Percentiles rank a stretch among this genome's conserved stretches.
Conservation (phyloP, 2,888 invertebrate species). For the Apotomis turbidana region DNA sequence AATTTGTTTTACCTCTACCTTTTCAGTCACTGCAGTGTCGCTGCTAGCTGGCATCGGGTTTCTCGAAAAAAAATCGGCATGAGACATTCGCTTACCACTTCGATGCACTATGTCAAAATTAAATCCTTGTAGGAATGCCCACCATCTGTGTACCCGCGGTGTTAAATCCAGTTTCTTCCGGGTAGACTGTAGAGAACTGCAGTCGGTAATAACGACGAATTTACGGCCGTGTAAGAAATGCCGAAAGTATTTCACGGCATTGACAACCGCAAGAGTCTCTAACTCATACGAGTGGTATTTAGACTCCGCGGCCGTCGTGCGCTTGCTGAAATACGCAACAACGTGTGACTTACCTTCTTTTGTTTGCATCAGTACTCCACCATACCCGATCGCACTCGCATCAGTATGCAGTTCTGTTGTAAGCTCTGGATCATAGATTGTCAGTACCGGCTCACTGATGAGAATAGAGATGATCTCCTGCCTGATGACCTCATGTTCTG, state of each 20-base stretch:
- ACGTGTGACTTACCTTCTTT: background rate
- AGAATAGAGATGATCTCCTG: conserved; percentile 4
- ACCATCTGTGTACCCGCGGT: conserved; percentile 16
- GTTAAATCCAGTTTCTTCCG: background rate
- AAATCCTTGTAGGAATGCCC: conserved; percentile 12
- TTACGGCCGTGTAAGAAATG: too few relatives aligned
- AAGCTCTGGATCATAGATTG: background rate
- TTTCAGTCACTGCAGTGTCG: background rate
- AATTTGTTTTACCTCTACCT: conserved; percentile 2
- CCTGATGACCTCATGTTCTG: conserved; percentile 5
- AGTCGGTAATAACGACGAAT: conserved; percentile 1
- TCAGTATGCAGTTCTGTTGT: conserved; percentile 13
- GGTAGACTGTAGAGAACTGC: conserved; percentile 6
- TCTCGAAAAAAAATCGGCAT: background rate
- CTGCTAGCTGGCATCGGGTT: background rate
- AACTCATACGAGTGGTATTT: conserved; percentile 15
- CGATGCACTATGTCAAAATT: conserved; percentile 13
- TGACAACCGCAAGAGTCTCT: conserved; percentile 16
- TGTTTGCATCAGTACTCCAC: background rate
- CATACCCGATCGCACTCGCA: conserved; percentile 11
- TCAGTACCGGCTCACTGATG: conserved; percentile 9
- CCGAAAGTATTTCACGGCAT: background rate
- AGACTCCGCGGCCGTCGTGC: conserved; percentile 11
- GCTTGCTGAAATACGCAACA: background rate
- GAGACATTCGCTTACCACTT: conserved; percentile 15